A percentile compares a stretch with the other conserved stretches of the same genome.
Conservation (phyloP, 64 coral and sea anemone species). For the Porites australiensis region DNA sequence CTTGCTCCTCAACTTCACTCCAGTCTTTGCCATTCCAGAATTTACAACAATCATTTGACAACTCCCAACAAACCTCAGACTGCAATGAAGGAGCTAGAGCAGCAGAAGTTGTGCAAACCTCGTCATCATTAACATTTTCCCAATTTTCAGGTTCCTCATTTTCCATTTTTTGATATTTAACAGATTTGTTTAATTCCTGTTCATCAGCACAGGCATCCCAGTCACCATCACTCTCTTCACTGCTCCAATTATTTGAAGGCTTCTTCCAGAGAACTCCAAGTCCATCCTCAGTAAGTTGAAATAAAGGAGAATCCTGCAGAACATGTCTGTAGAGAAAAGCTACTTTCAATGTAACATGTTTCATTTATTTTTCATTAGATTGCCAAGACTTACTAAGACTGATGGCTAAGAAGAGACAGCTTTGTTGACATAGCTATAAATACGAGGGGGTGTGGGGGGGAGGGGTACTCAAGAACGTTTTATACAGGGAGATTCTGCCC, state of each 20-base stretch:
- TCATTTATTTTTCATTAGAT: background rate
- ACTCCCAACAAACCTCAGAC: conserved; percentile 21
- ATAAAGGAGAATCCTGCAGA: conserved; percentile 34
- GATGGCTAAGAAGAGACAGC: too few species aligned
- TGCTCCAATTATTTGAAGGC: conserved; percentile 33
- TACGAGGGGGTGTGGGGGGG: too few species aligned
- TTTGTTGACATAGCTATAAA: too few species aligned
- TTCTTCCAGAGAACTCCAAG: conserved; percentile 16
- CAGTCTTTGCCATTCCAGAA: conserved; percentile 47
- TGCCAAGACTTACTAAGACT: too few species aligned
- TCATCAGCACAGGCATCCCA: conserved; percentile 12
- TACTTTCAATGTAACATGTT: background rate
- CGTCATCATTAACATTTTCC: background rate
- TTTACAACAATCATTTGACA: background rate
- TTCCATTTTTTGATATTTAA: background rate
- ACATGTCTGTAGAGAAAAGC: conserved; percentile 22
- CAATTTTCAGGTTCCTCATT: conserved; percentile 27
- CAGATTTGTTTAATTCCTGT: background rate
- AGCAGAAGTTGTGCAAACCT: background rate
- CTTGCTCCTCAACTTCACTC: conserved; percentile 19
- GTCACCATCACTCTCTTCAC: conserved; percentile 9
- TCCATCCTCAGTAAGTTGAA: conserved; percentile 57
- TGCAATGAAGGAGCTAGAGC: background rate
- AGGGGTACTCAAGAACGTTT: too few species aligned
- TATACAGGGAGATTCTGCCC: too few species aligned